These are phyloP conservation scores for Chrysochloris asiatica DNA, from an alignment of 2,113 vertebrate genomes.

Conservation along the genomic window DNA sequence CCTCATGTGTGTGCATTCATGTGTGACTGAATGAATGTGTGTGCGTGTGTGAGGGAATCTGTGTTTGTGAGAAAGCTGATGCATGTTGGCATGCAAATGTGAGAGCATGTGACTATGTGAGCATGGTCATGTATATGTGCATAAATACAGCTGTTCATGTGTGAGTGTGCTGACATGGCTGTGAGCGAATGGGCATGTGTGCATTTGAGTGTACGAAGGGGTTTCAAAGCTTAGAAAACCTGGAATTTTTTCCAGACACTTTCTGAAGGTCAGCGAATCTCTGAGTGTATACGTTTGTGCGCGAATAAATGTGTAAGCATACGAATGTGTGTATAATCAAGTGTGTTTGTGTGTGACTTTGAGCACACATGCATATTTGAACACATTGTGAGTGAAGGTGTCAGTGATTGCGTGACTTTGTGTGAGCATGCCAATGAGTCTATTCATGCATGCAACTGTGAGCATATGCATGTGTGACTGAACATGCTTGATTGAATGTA, in stretches of 20 bases:
- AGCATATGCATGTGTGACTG: not conserved
- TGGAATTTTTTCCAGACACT: too few relatives aligned
- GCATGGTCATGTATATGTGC: not conserved
- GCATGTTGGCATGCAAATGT: not conserved
- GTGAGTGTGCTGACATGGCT: not conserved
- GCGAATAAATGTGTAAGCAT: not conserved
- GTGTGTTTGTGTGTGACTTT: not conserved
- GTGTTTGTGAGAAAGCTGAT: not conserved
- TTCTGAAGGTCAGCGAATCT: too few relatives aligned
- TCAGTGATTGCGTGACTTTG: too few relatives aligned
- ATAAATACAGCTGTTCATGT: not conserved
- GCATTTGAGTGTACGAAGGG: not conserved
- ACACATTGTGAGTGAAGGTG: not conserved
- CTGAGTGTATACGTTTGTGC: not conserved
- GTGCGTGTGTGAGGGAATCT: too few relatives aligned
- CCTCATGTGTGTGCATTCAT: too few relatives aligned
- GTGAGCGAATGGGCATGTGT: not conserved
- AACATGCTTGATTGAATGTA: not conserved
- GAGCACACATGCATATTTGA: not conserved
- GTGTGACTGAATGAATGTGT: too few relatives aligned
- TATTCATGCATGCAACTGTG: not conserved
- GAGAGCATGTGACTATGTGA: not conserved
- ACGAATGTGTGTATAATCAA: not conserved
- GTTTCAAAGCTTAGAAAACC: too few relatives aligned
- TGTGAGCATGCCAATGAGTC: not conserved